phyloP scores from a whole-genome alignment of 2,113 vertebrate species.

The Ceyx margarethae region DNA sequence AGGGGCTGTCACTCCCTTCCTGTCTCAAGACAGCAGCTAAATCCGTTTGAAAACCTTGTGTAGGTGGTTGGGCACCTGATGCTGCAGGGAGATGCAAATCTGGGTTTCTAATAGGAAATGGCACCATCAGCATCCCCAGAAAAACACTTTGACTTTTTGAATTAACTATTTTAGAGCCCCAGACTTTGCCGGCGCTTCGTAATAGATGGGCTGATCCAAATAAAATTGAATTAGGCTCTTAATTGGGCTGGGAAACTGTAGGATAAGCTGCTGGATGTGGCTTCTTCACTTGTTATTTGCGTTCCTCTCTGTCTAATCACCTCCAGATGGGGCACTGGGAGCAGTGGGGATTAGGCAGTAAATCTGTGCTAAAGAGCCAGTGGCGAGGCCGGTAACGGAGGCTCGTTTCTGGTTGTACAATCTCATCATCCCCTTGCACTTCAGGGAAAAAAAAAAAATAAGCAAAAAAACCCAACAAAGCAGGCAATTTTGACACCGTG shows the following conservation, averaged over 20 bases:
- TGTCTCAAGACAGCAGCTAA: neutral
- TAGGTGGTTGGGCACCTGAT: neutral
- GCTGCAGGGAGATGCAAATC: neutral
- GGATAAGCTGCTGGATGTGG: neutral
- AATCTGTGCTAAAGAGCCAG: slow-evolving; percentile 10
- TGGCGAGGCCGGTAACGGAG: neutral
- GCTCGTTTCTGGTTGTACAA: neutral
- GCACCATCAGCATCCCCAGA: neutral
- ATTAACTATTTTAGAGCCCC: neutral
- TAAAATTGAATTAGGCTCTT: neutral
- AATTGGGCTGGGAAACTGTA: neutral
- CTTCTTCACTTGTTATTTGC: slow-evolving; percentile 2
- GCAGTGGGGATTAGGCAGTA: slow-evolving; percentile 27
- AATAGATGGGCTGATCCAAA: neutral
- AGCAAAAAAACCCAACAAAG: no score
- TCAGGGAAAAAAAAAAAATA: neutral
- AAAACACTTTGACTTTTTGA: neutral
- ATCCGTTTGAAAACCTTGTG: neutral
- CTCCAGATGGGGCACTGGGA: slow-evolving; percentile 42
- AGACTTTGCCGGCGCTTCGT: neutral
- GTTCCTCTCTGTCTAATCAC: slow-evolving; percentile 4
- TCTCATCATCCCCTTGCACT: neutral
- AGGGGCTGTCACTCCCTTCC: neutral
- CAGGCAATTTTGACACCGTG: neutral
- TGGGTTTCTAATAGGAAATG: neutral